A percentile compares a stretch with the other conserved stretches of the same genome.
phyloP scores from a whole-genome alignment of 2,113 vertebrate genomes.

The Sigmodon hispidus region DNA sequence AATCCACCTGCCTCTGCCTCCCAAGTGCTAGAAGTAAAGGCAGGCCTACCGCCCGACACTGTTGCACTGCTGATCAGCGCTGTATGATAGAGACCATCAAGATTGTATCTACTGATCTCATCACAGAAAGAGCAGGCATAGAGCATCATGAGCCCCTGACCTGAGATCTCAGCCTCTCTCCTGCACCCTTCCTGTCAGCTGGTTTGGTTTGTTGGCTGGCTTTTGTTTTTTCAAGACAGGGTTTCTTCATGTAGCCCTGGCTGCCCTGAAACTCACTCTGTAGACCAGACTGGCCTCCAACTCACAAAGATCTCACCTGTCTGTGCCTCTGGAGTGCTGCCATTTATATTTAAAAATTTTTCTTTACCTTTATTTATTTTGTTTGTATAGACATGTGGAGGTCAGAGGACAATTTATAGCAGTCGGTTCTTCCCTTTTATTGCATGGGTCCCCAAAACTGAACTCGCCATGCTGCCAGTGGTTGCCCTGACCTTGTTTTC shows the following conservation, averaged over 20 bases:
- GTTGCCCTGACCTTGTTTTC: not conserved
- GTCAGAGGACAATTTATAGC: not conserved
- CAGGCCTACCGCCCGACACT: not conserved
- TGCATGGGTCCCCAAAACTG: not conserved
- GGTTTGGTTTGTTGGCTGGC: not conserved
- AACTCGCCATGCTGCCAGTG: not conserved
- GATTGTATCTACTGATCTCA: too few relatives aligned
- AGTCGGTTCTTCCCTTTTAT: not conserved
- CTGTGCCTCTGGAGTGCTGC: not conserved
- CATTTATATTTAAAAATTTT: not conserved
- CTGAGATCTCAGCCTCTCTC: not conserved
- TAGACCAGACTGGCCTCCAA: not conserved
- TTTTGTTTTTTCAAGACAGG: not conserved
- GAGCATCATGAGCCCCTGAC: too few relatives aligned
- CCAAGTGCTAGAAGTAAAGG: not conserved
- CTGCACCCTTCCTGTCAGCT: not conserved
- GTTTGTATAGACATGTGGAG: not conserved
- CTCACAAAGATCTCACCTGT: not conserved
- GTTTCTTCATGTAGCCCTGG: not conserved
- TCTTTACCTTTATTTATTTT: not conserved
- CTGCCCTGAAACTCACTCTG: not conserved
- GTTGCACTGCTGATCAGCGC: not conserved
- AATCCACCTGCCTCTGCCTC: not conserved
- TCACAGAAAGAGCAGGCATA: too few relatives aligned
- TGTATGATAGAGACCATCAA: not conserved